Evolutionary conservation across 1,140 invertebrate species (phyloP).

Genomic region (Drosophila equinoxialis): DNA sequence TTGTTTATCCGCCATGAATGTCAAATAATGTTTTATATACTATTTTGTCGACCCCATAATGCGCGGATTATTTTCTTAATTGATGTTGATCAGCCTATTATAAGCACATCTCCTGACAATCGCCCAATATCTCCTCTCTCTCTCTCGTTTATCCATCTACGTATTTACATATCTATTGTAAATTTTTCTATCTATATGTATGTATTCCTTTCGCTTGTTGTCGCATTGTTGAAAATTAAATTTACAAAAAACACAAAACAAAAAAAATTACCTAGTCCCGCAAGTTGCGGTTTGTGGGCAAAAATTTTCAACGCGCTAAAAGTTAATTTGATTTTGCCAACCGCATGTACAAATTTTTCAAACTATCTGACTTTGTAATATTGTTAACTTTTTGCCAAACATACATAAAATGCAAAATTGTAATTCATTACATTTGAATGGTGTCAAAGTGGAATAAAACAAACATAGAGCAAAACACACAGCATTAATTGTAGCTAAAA

Average conservation of each 20-base stretch:
- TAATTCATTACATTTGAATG: no score
- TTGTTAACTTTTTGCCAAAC: conserved; percentile 4
- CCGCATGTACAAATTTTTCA: conserved; percentile 57
- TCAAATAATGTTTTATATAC: conserved; percentile 67
- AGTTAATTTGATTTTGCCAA: conserved; percentile 70
- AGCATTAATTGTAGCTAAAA: no score
- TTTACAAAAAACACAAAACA: conserved; percentile 26
- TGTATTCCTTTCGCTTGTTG: background rate
- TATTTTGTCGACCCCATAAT: conserved; percentile 37
- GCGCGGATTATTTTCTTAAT: conserved; percentile 70
- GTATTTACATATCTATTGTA: background rate
- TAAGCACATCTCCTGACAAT: conserved; percentile 1
- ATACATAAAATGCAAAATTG: no score
- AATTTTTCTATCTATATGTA: no score
- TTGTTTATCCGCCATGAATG: conserved; percentile 19
- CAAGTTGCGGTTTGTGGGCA: conserved; percentile 29
- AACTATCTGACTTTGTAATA: conserved; percentile 63
- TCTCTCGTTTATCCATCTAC: no score
- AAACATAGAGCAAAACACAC: no score
- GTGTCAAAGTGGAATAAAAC: no score
- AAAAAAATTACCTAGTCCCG: conserved; percentile 12
- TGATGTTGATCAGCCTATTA: conserved; percentile 56
- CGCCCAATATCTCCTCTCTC: no score
- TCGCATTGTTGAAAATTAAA: conserved; percentile 35
- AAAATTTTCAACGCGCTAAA: conserved; percentile 52